phyloP scores from a whole-genome alignment of 2,888 invertebrate species.

The Tachina fera region DNA sequence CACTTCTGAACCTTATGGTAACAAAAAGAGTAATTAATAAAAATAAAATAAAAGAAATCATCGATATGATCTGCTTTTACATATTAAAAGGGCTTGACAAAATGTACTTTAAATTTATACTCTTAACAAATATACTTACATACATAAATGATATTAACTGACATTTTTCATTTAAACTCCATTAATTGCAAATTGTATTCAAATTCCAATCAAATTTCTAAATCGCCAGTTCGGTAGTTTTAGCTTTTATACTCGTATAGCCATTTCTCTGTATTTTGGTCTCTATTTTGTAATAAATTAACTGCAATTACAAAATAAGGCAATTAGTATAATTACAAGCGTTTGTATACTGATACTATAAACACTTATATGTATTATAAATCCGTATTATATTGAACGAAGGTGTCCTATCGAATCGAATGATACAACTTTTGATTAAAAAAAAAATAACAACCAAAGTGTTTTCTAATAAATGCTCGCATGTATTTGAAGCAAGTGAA shows the following conservation, averaged over 20 bases:
- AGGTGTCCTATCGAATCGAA: conserved; percentile 51
- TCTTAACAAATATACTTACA: background rate
- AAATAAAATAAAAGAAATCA: no score
- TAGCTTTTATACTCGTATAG: background rate
- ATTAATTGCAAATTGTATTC: conserved; percentile 41
- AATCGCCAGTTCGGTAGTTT: conserved; percentile 24
- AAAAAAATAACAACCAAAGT: conserved; percentile 14
- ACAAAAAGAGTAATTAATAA: no score
- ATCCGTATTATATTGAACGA: conserved; percentile 17
- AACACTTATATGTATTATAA: conserved; percentile 65
- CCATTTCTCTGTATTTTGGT: conserved; percentile 28
- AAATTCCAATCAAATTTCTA: conserved; percentile 41
- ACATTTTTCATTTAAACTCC: conserved; percentile 49
- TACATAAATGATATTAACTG: background rate
- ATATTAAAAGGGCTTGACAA: no score
- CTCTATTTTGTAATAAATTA: conserved; percentile 62
- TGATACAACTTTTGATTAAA: conserved; percentile 41
- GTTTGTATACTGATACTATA: conserved; percentile 52
- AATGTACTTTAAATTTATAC: no score
- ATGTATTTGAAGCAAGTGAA: background rate
- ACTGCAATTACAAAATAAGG: conserved; percentile 70
- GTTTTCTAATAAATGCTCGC: conserved; percentile 1
- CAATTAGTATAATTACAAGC: conserved; percentile 68
- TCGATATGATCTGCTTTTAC: no score
- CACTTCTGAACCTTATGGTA: no score